phyloP scores from a whole-genome alignment of 2,797 vertebrate genomes.

The Podargus strigoides region DNA sequence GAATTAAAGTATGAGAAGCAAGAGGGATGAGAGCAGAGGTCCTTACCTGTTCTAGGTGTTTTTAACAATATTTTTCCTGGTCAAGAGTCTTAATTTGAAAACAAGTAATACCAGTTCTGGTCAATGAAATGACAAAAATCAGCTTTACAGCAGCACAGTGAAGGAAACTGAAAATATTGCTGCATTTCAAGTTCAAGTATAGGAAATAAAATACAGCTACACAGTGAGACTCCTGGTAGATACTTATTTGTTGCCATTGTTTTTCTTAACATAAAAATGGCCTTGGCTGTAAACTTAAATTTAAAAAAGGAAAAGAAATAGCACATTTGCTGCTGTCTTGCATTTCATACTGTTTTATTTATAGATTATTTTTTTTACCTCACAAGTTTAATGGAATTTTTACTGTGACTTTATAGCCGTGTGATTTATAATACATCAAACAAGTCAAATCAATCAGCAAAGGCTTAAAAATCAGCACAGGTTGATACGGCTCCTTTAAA shows the following conservation, averaged over 20 bases:
- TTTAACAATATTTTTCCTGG: background rate
- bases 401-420: conserved; percentile 64
- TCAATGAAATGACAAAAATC: background rate
- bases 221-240: background rate
- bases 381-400: conserved; percentile 68
- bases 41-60: background rate
- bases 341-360: conserved; percentile 47
- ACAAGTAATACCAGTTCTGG: background rate
- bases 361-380: conserved; percentile 36
- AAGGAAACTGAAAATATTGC: background rate
- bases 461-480: conserved; percentile 63
- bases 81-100: background rate
- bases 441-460: conserved; percentile 60
- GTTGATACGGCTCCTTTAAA: conserved; percentile 55
- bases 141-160: background rate
- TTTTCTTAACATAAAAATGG: conserved; percentile 25
- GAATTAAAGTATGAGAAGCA: background rate
- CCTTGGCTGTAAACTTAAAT: conserved; percentile 20
- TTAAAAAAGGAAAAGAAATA: conserved; percentile 33
- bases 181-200: background rate
- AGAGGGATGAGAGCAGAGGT: background rate
- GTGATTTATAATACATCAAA: conserved; percentile 74
- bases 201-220: background rate
- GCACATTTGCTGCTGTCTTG: conserved; percentile 35
- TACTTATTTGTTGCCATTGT: conserved; percentile 1